Evolutionary conservation across 2,888 invertebrate species (phyloP).

Genomic region (Unio pictorum): DNA sequence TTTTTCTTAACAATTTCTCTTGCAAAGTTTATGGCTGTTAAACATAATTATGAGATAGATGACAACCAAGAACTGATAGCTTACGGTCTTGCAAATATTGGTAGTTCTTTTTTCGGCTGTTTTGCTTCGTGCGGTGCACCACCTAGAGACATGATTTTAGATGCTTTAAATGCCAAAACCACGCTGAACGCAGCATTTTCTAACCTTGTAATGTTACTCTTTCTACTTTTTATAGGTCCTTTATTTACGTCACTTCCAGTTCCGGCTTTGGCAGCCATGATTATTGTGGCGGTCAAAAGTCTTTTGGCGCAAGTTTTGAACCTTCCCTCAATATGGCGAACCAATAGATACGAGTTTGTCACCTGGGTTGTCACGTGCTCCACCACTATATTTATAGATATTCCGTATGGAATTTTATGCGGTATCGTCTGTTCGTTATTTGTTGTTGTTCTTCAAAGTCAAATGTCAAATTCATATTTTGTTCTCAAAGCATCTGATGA

Average conservation of each 20-base stretch:
- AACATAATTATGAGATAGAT: conserved; percentile 66
- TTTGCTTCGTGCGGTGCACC: conserved; percentile 69
- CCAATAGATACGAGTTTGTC: conserved; percentile 83
- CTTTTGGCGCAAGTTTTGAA: conserved; percentile 79
- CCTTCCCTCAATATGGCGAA: conserved; percentile 80
- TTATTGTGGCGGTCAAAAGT: conserved; percentile 71
- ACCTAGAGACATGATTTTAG: conserved; percentile 58
- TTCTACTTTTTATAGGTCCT: conserved; percentile 58
- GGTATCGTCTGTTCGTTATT: conserved; percentile 54
- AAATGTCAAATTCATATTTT: conserved; percentile 15
- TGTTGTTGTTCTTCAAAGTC: conserved; percentile 48
- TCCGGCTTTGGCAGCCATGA: conserved; percentile 70
- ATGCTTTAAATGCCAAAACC: conserved; percentile 59
- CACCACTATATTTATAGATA: conserved; percentile 51
- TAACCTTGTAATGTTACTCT: conserved; percentile 56
- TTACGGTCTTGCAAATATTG: conserved; percentile 65
- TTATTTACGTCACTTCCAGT: conserved; percentile 62
- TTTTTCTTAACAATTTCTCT: conserved; percentile 61
- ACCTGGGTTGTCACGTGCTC: conserved; percentile 59
- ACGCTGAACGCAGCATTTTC: conserved; percentile 56
- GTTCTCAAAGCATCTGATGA: conserved; percentile 2
- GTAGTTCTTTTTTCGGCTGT: conserved; percentile 69
- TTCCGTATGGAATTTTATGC: conserved; percentile 56
- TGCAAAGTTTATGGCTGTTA: conserved; percentile 68
- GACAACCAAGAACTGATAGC: conserved; percentile 71